Percentiles rank a stretch among this genome's conserved stretches.
Conservation (phyloP, 2,113 vertebrate species). For the Agelaius tricolor region DNA sequence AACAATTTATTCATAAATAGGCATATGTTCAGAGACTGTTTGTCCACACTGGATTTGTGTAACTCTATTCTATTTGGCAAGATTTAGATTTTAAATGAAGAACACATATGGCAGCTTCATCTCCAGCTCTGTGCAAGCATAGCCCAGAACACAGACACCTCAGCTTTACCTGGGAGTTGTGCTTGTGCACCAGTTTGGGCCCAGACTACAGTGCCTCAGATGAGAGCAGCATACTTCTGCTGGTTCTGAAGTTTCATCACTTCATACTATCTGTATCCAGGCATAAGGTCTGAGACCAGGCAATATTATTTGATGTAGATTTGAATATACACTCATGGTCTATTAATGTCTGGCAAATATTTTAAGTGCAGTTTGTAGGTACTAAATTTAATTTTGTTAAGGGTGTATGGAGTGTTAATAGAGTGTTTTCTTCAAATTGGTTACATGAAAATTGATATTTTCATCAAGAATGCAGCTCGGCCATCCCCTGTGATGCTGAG, state of each 20-base stretch:
- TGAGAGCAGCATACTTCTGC: neutral
- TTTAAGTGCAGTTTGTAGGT: neutral
- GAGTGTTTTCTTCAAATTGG: neutral
- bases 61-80: neutral
- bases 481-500: neutral
- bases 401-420: neutral
- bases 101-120: neutral
- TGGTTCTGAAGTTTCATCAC: neutral
- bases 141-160: neutral
- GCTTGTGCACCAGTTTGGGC: neutral
- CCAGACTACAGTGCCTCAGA: neutral
- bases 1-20: conserved; percentile 6
- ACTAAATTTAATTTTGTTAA: neutral
- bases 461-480: neutral
- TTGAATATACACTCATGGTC: neutral
- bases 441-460: neutral
- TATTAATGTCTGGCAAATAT: neutral
- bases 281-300: neutral
- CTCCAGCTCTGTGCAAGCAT: neutral
- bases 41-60: neutral
- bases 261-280: neutral
- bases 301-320: neutral
- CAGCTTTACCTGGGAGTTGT: neutral
- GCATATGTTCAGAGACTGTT: neutral
- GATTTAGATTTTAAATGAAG: conserved; percentile 11